Evolutionary conservation across 2,888 invertebrate species (phyloP).

Genomic region (Ectemnius continuus): DNA sequence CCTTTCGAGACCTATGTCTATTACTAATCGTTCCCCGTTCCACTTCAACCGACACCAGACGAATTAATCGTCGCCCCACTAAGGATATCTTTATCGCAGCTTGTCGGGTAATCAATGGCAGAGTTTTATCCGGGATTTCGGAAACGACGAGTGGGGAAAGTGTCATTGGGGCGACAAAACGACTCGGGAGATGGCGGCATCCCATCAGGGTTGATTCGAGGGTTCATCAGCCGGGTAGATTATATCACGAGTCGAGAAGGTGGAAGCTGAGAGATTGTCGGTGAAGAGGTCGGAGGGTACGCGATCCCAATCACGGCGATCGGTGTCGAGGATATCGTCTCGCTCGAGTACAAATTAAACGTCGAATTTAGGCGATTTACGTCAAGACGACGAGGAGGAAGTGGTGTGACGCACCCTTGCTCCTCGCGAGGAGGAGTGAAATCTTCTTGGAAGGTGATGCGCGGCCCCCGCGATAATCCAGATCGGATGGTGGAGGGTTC

Average conservation of each 20-base stretch:
- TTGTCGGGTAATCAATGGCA: too few relatives aligned
- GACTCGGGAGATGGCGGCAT: too few relatives aligned
- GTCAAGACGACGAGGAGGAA: constrained; percentile 21
- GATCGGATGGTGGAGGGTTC: constrained; percentile 46
- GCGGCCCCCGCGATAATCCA: neutral
- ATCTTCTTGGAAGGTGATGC: too few relatives aligned
- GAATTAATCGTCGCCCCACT: neutral
- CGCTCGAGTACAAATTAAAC: constrained; percentile 60
- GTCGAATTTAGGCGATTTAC: constrained; percentile 62
- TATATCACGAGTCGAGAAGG: too few relatives aligned
- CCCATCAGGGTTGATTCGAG: too few relatives aligned
- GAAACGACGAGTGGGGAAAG: too few relatives aligned
- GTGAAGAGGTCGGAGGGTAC: constrained; percentile 10
- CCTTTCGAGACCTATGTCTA: constrained; percentile 40
- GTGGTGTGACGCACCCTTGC: neutral
- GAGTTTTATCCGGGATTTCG: too few relatives aligned
- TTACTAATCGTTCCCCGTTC: constrained; percentile 34
- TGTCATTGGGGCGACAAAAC: too few relatives aligned
- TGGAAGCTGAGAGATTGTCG: too few relatives aligned
- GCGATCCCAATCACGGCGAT: constrained; percentile 45
- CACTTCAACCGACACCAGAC: neutral
- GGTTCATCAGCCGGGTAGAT: too few relatives aligned
- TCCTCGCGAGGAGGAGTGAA: neutral
- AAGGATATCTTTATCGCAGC: neutral
- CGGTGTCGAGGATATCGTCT: constrained; percentile 47